Base-by-base conservation (phyloP, 2,797 vertebrate genomes). In the Phrynocephalus vlangalii region DNA sequence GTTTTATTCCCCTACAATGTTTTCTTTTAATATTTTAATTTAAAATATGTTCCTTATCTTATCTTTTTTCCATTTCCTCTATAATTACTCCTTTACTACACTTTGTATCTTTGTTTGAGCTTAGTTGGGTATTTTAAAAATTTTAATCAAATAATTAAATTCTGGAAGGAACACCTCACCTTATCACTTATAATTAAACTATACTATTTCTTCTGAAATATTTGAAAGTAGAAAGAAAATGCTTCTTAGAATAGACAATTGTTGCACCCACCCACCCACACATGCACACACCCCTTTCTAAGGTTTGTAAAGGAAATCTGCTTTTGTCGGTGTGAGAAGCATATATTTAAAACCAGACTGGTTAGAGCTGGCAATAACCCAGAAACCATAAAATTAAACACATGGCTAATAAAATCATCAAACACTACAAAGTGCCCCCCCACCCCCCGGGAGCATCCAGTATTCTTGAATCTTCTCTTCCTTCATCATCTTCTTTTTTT, bases 141-240 rank as follows among this genome's bases (percentile, higher is more conserved):
- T 26, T 94, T 95, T 95, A 96, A 96, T 97, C 95, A 96, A 96
- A 96, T 93, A 95, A 96, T 97, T 96, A 92, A 96, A 96, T 96
- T 96, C 94, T 87, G 84, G 92, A 92, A 83, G 1, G 95, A 96
- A 93, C 94, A 96, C 88, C 94, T 96, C 92, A 94, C 93, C 94
- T 96, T 96, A 96, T 96, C 95, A 91, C 88, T 82, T 95, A 94
- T 95, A 96, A 97, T 96, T 97, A 96, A 96, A 95, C 91, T 95
- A 90, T 82, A 90, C 83, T 87, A 93, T 91, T 96, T 71, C 92
- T 95, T 92, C 70, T 90, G 92, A 94, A 94, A 92, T 84, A 67
- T 88, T 80, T 92, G 79, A 92, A 90, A 91, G 85, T 83, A 88
- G 92, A 92, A 92, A 78, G 52, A 91, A 94, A 86, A 82, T 91